Base-by-base conservation (phyloP, 2,113 vertebrate genomes). In the Laterallus jamaicensis region DNA sequence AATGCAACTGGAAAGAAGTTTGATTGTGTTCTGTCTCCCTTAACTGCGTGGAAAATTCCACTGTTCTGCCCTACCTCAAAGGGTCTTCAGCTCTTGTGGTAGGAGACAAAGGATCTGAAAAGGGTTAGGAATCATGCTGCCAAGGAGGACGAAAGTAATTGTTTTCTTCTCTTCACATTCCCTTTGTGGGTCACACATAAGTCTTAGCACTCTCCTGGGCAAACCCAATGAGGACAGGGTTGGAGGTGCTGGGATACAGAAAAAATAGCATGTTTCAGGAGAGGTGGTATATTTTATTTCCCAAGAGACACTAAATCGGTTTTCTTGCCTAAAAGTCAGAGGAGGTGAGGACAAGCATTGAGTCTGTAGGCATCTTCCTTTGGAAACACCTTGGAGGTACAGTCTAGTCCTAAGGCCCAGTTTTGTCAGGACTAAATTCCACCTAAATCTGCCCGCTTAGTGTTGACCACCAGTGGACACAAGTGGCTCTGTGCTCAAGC, bases 381-480 rank as follows among this genome's bases (percentile, higher is more conserved):
- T 60, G 4, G 39, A 71, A 69, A 52, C 21, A 26, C 35, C 26
- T 95, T 63, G 18, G 63, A 74, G 42, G 26, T 59, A 22, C 56
- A 42, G 28, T 49, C 1, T 5, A 75, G 59, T 60, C 39, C 19
- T 24, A 76, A 70, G 5, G 47, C 15, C 16, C 15, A 39, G 13
- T 89, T 92, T 84, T 83, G 35, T 66, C 52, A 84, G 66, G 39
- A 81, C 49, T 82, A 22, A 60, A 79, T 89, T 91, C 83, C 59
- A 64, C 49, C 11, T 59, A 86, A 92, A 84, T 84, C 77, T 68
- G 42, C 70, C 83, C 64, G 18, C 52, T 92, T 80, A 42, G 18
- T 37, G 32, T 35, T 81, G 58, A 78, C 64, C 60, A n/a, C 37
- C 12, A 7, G 49, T 3, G 47, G 59, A 60, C 37, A 60, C 67